These are phyloP conservation scores for Leucozona laternaria DNA, from an alignment of 2,888 invertebrate species.

Conservation along the genomic window DNA sequence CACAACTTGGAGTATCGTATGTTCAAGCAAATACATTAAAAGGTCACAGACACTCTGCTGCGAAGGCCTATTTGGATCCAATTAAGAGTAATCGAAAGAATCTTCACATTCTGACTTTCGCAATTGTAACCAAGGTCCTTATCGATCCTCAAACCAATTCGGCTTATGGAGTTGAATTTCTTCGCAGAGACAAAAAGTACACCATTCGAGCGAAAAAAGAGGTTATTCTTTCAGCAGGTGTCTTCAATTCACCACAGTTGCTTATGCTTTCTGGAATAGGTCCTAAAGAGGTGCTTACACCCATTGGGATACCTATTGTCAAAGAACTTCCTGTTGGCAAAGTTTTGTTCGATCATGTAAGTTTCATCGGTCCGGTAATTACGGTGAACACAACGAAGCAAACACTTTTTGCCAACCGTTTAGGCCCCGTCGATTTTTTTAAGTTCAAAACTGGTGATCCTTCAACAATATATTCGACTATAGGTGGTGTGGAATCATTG, in stretches of 20 bases:
- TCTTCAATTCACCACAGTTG: slow-evolving; percentile 94
- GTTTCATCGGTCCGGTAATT: slow-evolving; percentile 82
- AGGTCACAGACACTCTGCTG: slow-evolving; percentile 85
- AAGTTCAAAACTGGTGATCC: slow-evolving; percentile 79
- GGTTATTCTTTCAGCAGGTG: slow-evolving; percentile 93
- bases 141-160: slow-evolving; percentile 82
- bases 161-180: slow-evolving; percentile 85
- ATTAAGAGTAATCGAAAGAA: slow-evolving; percentile 83
- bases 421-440: slow-evolving; percentile 73
- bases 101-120: slow-evolving; percentile 84
- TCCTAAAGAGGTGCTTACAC: slow-evolving; percentile 85
- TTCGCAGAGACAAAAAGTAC: slow-evolving; percentile 82
- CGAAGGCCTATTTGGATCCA: slow-evolving; percentile 85
- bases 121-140: slow-evolving; percentile 84
- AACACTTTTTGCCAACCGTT: slow-evolving; percentile 71
- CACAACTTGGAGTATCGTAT: slow-evolving; percentile 85
- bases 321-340: slow-evolving; percentile 88
- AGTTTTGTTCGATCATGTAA: slow-evolving; percentile 86
- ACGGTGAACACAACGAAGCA: slow-evolving; percentile 80
- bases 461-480: slow-evolving; percentile 84
- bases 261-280: slow-evolving; percentile 93
- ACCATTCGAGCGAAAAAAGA: slow-evolving; percentile 88
- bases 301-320: slow-evolving; percentile 86
- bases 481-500: slow-evolving; percentile 88
- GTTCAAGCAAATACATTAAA: slow-evolving; percentile 85